A percentile compares a stretch with the other conserved stretches of the same genome.
Evolutionary conservation across 2,113 vertebrate species (phyloP).

Genomic region (Scortum barcoo): DNA sequence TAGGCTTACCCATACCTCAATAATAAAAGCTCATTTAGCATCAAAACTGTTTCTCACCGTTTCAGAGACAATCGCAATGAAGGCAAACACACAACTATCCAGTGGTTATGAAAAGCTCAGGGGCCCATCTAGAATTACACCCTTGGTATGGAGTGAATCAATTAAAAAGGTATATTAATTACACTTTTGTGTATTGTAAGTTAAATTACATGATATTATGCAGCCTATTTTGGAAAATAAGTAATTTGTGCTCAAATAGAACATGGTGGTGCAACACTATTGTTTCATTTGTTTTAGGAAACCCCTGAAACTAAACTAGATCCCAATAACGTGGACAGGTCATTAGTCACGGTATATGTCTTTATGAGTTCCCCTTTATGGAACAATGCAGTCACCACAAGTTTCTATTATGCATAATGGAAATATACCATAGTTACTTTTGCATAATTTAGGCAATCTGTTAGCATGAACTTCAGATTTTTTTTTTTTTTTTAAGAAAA

Average conservation of each 20-base stretch:
- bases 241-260: not conserved
- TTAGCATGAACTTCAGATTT: not conserved
- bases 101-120: slow-evolving; percentile 65
- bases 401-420: slow-evolving; percentile 9
- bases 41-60: slow-evolving; percentile 11
- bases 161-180: not conserved
- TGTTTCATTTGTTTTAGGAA: not conserved
- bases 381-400: slow-evolving; percentile 1
- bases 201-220: not conserved
- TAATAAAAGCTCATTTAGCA: slow-evolving; percentile 28
- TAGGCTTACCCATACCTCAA: not conserved
- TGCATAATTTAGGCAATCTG: slow-evolving; percentile 29
- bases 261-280: not conserved
- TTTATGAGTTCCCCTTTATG: slow-evolving; percentile 25
- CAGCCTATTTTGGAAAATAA: not conserved
- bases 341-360: not conserved
- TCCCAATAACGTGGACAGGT: not conserved
- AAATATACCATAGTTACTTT: slow-evolving; percentile 13
- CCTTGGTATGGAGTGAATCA: slow-evolving; percentile 24
- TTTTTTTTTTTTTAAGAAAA: slow-evolving; percentile 2
- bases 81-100: slow-evolving; percentile 57
- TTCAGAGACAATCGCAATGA: slow-evolving; percentile 35
- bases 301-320: slow-evolving; percentile 10
- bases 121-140: slow-evolving; percentile 29
- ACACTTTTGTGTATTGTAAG: not conserved